phyloP scores from a whole-genome alignment of 2,113 vertebrate genomes.

The Oncorhynchus keta region DNA sequence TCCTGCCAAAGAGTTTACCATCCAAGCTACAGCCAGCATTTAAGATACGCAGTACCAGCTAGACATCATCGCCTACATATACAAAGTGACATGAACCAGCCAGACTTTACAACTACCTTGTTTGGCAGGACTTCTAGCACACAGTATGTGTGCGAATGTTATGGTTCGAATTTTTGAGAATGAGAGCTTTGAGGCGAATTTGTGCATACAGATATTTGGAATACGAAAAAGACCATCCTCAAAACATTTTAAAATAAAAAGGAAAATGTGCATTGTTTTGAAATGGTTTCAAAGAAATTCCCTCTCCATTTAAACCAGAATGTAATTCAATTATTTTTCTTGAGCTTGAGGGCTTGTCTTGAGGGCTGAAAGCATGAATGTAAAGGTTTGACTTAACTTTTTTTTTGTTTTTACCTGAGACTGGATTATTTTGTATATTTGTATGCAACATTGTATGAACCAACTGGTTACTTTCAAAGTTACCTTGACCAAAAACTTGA shows the following conservation, averaged over 20 bases:
- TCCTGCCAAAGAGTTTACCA: too few species aligned
- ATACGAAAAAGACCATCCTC: neutral
- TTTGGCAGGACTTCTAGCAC: neutral
- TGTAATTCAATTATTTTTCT: neutral
- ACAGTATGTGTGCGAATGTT: neutral
- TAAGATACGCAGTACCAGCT: neutral
- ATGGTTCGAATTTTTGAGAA: too few species aligned
- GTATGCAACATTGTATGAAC: neutral
- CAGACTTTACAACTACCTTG: neutral
- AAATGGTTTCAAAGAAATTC: neutral
- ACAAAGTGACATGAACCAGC: neutral
- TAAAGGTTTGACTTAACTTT: constrained; percentile 10
- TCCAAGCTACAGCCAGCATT: neutral
- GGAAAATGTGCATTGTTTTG: constrained; percentile 4
- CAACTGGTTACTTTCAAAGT: neutral
- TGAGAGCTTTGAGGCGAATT: too few species aligned
- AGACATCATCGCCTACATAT: neutral
- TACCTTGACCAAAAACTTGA: neutral
- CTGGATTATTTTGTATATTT: constrained; percentile 23
- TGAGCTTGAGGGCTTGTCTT: constrained; percentile 3
- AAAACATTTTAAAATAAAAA: neutral
- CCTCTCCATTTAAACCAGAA: neutral
- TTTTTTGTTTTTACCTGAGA: constrained; percentile 8
- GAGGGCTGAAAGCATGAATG: constrained; percentile 18
- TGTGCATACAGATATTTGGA: neutral